Base-by-base conservation (phyloP, 2,888 invertebrate species). In the Eupeodes luniger region DNA sequence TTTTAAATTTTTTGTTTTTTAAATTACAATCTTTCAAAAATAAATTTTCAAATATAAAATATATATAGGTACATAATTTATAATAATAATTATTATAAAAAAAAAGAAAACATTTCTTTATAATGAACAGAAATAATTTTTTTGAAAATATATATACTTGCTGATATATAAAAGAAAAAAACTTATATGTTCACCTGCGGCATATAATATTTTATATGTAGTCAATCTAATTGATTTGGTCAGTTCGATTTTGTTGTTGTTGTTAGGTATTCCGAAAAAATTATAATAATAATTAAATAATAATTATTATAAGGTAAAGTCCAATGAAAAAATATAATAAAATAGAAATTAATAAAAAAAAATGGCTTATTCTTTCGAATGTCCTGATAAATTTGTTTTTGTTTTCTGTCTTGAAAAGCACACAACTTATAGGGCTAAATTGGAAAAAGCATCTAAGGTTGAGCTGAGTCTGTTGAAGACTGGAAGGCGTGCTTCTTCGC, bases 381-480 rank as follows among this genome's bases (percentile, higher is more conserved):
- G 75, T 70, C 61, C 36, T 70, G 55, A 59, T 51, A 16, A 61
- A 7, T 62, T 53, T 67, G 61, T 51, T n/a, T n/a, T 74, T n/a
- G 66, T 44, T 9, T 49, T 9, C 27, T 27, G 27, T 27, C 27
- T 27, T 27, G 27, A 14, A 61, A 69, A 59, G 40, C 44, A 61
- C 5, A 61, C 84, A 89, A 89, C 90, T 91, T 91, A 92, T 82
- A 92, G 91, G 81, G 91, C 92, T 90, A 91, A 83, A 83, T 92
- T 91, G 83, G 91, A 86, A 82, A 91, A 91, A 84, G 91, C 92
- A 90, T 94, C 93, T 86, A 94, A 92, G 79, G 94, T 94, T 90
- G 95, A 95, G 92, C 95, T 95, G 91, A 96, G 94, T 91, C 95
- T 95, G 94, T 96, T 96, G 95, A 97, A 97, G 51, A 97, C 97